A percentile compares a stretch with the other conserved stretches of the same genome.
These are phyloP conservation scores for Papilio xuthus DNA, from an alignment of 1,140 invertebrate species.

Conservation along the genomic window DNA sequence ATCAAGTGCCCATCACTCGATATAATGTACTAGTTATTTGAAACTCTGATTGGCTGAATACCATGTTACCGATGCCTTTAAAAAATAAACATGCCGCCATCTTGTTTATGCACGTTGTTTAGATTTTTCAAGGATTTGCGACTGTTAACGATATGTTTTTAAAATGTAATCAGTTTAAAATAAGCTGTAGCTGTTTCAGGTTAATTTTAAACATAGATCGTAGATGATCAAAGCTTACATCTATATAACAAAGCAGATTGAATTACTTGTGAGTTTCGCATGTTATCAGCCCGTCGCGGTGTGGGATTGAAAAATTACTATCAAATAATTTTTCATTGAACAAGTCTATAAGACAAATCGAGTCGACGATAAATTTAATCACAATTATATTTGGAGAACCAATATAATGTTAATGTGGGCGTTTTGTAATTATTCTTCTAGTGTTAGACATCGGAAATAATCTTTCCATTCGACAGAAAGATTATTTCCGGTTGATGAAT, in stretches of 20 bases:
- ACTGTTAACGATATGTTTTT: neutral
- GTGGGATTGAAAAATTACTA: slow-evolving; percentile 32
- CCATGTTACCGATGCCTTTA: slow-evolving; percentile 43
- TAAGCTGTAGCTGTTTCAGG: neutral
- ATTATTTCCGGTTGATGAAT: slow-evolving; percentile 30
- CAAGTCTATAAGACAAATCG: slow-evolving; percentile 23
- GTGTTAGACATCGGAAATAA: neutral
- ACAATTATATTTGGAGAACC: slow-evolving; percentile 26
- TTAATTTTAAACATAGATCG: neutral
- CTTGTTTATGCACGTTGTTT: neutral
- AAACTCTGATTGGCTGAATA: slow-evolving; percentile 53
- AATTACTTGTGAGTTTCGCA: slow-evolving; percentile 12
- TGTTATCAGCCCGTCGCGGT: slow-evolving; percentile 27
- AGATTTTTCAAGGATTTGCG: neutral
- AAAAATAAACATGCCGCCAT: slow-evolving; percentile 34
- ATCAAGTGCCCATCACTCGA: slow-evolving; percentile 46
- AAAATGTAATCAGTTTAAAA: neutral
- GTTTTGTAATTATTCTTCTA: slow-evolving; percentile 30
- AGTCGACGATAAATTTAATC: slow-evolving; percentile 36
- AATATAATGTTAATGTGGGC: slow-evolving; percentile 31
- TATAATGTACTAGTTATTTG: slow-evolving; percentile 45
- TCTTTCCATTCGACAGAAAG: slow-evolving; percentile 25
- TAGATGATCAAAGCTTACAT: neutral
- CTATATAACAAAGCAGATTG: neutral
- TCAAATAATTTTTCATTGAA: slow-evolving; percentile 30